Evolutionary conservation across 1,140 invertebrate genomes (phyloP).

Genomic region (Tetragonula clypearis): DNA sequence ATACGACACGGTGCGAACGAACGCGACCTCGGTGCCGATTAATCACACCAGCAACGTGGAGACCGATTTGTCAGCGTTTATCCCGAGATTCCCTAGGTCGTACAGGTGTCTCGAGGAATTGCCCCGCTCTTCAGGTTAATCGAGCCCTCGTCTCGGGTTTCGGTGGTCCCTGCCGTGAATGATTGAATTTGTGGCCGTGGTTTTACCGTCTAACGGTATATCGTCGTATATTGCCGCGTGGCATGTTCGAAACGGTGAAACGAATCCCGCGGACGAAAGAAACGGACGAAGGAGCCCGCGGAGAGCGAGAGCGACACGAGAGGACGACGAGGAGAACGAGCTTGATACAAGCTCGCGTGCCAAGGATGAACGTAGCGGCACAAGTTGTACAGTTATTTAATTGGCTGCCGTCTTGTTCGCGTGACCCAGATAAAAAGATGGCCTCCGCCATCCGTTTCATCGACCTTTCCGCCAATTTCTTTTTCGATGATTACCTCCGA

Average conservation of each 20-base stretch:
- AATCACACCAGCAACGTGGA: not conserved
- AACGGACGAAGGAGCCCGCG: not conserved
- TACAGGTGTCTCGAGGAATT: not conserved
- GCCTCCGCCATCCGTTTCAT: conserved; percentile 21
- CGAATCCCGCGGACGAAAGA: conserved; percentile 40
- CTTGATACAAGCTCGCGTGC: conserved; percentile 20
- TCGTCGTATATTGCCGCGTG: not conserved
- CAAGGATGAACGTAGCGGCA: conserved; percentile 39
- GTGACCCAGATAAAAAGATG: conserved; percentile 66
- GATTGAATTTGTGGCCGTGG: not conserved
- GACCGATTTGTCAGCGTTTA: not conserved
- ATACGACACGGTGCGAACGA: not conserved
- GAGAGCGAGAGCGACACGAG: not conserved
- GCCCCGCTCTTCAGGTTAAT: not conserved
- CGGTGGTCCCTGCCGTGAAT: not conserved
- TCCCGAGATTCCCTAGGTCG: not conserved
- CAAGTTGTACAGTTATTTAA: conserved; percentile 76
- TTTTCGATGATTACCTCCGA: not conserved
- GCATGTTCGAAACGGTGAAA: not conserved
- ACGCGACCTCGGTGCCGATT: not conserved
- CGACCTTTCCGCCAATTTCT: conserved; percentile 16
- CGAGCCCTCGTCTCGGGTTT: not conserved
- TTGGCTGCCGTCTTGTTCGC: conserved; percentile 69
- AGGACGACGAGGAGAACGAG: conserved; percentile 19
- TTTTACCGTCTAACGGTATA: conserved; percentile 58